Evolutionary conservation across 2,797 vertebrate species (phyloP).

Genomic region (Catharus ustulatus): DNA sequence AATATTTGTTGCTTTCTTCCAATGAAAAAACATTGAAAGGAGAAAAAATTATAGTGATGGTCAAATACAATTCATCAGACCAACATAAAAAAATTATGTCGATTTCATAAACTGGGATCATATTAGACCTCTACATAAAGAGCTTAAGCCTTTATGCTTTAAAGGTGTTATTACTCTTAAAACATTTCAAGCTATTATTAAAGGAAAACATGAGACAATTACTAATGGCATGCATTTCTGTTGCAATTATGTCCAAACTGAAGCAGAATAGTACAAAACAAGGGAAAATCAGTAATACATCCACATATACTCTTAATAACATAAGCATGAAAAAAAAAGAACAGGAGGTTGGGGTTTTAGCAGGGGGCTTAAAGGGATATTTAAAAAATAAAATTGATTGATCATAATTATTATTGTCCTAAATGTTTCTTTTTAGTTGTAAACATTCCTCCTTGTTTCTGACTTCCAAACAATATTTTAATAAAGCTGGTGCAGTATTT

Average conservation of each 20-base stretch:
- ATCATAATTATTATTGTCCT: background rate
- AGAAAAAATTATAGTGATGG: background rate
- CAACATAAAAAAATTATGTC: background rate
- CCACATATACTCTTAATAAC: background rate
- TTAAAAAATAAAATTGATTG: background rate
- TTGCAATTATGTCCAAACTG: conserved; percentile 3
- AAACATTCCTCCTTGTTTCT: background rate
- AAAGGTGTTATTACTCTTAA: background rate
- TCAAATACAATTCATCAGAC: background rate
- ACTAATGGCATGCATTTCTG: background rate
- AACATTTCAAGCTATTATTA: conserved; percentile 10
- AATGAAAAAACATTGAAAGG: background rate
- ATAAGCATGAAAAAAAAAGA: background rate
- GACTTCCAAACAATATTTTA: background rate
- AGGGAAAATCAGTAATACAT: background rate
- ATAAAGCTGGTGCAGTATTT: background rate
- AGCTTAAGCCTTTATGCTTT: background rate
- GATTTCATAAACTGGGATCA: background rate
- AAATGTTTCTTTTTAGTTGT: background rate
- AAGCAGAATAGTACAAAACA: background rate
- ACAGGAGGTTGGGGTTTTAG: background rate
- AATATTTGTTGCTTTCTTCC: background rate
- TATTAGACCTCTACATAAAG: background rate
- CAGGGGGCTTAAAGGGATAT: background rate
- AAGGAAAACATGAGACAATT: background rate